Base-by-base conservation (phyloP, 2,888 invertebrate genomes). In the Tachina lurida region DNA sequence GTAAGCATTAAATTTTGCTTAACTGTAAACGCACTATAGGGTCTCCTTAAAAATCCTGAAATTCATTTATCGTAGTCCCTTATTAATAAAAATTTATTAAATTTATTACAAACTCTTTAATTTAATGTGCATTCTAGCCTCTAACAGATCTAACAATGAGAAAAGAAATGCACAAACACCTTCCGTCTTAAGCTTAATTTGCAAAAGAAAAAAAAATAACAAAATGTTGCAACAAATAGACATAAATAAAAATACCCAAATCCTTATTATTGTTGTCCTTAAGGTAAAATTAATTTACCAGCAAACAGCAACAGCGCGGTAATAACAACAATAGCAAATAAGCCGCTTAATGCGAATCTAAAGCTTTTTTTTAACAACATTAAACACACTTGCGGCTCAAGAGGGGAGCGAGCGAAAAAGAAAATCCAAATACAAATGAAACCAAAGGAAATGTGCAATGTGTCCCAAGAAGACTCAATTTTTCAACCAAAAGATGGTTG, bases 261-360 rank as follows among this genome's bases (percentile, higher is more conserved):
- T 76, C 76, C 79, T 86, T 73, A 62, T 63, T 74, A 47, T 65
- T 73, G 52, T 86, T 83, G 45, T 86, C 86, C 86, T 80, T 83
- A 73, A 86, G 83, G 83, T 86, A 56, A 83, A 83, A 83, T 86
- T 76, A 83, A 86, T 86, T 77, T 67, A 47, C 45, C 71, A 82
- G 62, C 76, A 71, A 71, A 75, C 22, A 49, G 56, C 45, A 54
- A 31, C 56, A 58, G 49, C 31, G 56, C 52, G 56, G n/a, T 49
- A 63, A 65, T 60, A 68, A 71, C 68, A 75, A 62, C 31, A 52
- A 75, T 43, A n/a, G 19, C 49, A 77, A 73, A 84, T 67, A 84
- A 65, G 65, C 83, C 39, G 52, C 43, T 31, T 65, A 80, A 76
- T 54, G 54, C 43, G n/a, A 45, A 43, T 13, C 49, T 17, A 22